Conservation (phyloP, 2,113 vertebrate genomes). For the Excalfactoria chinensis region DNA sequence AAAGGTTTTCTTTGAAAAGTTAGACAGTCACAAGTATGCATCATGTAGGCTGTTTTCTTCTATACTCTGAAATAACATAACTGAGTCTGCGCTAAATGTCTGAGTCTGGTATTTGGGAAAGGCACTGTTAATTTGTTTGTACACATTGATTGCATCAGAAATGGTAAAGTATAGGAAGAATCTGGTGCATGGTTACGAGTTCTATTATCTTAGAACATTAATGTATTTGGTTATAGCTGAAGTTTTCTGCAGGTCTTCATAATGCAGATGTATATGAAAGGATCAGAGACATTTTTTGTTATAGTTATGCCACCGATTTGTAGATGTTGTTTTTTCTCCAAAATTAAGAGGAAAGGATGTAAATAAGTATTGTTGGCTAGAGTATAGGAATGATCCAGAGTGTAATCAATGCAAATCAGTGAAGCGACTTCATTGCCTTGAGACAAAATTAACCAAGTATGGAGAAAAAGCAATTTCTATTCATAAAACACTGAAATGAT, state of each 20-base stretch:
- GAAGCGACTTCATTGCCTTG: neutral
- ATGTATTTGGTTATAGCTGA: neutral
- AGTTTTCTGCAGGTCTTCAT: neutral
- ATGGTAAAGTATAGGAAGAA: neutral
- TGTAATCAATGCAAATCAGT: neutral
- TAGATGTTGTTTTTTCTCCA: neutral
- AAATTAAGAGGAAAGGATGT: neutral
- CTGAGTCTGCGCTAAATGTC: neutral
- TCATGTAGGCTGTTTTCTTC: neutral
- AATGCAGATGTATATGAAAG: neutral
- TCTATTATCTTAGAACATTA: neutral
- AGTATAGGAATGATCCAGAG: neutral
- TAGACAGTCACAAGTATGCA: neutral
- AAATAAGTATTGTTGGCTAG: neutral
- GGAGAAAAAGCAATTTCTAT: neutral
- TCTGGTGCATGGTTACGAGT: neutral
- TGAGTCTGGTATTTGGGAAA: neutral
- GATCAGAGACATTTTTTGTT: neutral
- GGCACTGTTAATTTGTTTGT: neutral
- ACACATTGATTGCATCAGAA: neutral
- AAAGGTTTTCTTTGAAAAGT: neutral
- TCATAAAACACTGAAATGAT: slow-evolving; percentile 2
- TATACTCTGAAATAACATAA: neutral
- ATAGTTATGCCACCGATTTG: neutral
- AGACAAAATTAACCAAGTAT: neutral